Evolutionary conservation across 2,888 invertebrate species (phyloP), one percentile per base, ranked within the genome.

Genomic region (Dichetophora obliterata): DNA sequence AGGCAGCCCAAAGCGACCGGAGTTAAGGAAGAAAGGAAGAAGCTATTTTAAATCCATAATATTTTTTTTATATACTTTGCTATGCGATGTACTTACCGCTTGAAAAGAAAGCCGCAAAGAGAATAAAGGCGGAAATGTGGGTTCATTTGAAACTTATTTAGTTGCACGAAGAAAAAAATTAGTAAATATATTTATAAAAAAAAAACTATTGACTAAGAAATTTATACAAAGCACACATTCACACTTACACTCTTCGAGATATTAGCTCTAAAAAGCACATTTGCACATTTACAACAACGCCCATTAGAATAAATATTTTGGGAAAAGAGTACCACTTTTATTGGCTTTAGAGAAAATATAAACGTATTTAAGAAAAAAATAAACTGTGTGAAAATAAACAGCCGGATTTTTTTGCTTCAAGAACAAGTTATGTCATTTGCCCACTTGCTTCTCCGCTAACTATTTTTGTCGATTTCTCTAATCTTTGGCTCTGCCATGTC

Each of bases 101-200:
- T 8, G 14, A 31, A 31, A 14, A 22, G 61, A 24, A 22, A 61
- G 16, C 63, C 63, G 34, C 63, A 69, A 69, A 66, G 50, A 69
- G 52, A 52, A 52, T 48, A 54, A 24, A 52, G 69, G 69, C 69
- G 69, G 69, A 69, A 69, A 69, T 69, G 31, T 69, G 50, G 14
- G 19, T 14, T 16, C 52, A 69, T 52, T 69, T 69, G 22, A 14
- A 52, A 14, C 69, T 9, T 54, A 69, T 69, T 69, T 69, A 3
- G 69, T 27, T 52, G 16, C 69, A 19, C 5, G 5, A 31, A 14
- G 9, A 43, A 43, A 43, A 37, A 11, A 11, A 11, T 43, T 11
- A 11, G 14, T 11, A 43, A 3, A 43, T 11, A 43, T 11, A 43
- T 43, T 11, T 11, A 43, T 43, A 43, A 11, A 43, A 11, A 43